Evolutionary conservation across 2,888 invertebrate genomes (phyloP), one percentile per base, ranked within the genome.

Genomic region (Pseudococcus jackbeardsleyi): DNA sequence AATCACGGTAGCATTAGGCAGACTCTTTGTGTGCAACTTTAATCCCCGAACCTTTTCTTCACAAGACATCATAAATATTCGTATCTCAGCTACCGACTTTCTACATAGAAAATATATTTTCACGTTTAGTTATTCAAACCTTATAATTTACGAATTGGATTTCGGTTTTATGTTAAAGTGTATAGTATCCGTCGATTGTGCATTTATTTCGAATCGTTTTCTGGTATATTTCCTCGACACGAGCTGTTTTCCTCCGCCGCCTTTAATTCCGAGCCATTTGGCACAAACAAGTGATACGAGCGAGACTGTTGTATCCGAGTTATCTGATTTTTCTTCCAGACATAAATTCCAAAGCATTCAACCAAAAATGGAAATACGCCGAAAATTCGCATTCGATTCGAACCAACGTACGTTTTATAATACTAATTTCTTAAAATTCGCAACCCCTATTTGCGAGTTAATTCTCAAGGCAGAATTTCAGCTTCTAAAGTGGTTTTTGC

Each of bases 1-100:
- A 88, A 88, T 88, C 88, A 82, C 88, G 82, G 54, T 54, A 88
- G 79, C 88, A 88, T 88, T 88, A 88, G 88, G 79, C 82, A 82
- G 79, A 88, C 88, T 88, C 88, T 88, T 79, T 82, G 88, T 79
- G 59, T 33, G 77, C 88, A 22, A 79, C 82, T 88, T 19, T 88
- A 88, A 88, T 88, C 88, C 88, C 48, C 82, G 42, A 50, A 77
- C 88, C 79, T 88, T 88, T 88, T 79, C 88, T 88, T 48, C 79
- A 54, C 48, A 79, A 88, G 54, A 85, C 88, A 54, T 77, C 82
- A 88, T 88, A 88, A 88, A 88, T 88, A 88, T 88, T 88, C 88
- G 88, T 88, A 88, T 79, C 39, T 50, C 79, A 82, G 79, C 50
- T 54, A 79, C 88, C 82, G 54, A 79, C 82, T 79, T 33, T 88